Evolutionary conservation across 1,140 invertebrate genomes (phyloP).

Genomic region (Neoseiulus cucumeris): DNA sequence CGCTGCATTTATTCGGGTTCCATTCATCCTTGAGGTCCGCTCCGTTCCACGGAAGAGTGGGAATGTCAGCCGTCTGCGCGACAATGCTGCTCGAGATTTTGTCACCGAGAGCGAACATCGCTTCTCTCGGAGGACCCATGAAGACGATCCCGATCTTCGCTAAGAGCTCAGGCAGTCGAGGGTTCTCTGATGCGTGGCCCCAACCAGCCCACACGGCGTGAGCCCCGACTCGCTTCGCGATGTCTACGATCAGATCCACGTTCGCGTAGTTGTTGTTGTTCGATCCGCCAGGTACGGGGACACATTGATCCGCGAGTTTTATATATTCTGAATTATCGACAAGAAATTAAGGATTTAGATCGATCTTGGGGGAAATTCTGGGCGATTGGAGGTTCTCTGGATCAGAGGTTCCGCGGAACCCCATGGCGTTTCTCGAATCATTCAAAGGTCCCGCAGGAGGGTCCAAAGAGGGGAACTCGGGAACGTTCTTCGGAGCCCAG

Average conservation of each 20-base stretch:
- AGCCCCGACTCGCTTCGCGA: constrained; percentile 75
- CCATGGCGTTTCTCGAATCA: too few species aligned
- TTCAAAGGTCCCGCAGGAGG: too few species aligned
- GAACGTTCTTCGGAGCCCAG: too few species aligned
- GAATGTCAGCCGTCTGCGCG: constrained; percentile 92
- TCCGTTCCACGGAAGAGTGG: constrained; percentile 95
- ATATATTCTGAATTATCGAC: constrained; percentile 53
- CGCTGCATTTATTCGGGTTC: constrained; percentile 68
- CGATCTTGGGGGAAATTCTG: too few species aligned
- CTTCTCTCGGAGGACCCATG: constrained; percentile 75
- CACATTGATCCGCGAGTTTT: constrained; percentile 96
- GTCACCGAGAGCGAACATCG: constrained; percentile 98
- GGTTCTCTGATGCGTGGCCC: constrained; percentile 99
- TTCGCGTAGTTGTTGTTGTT: constrained; percentile 99
- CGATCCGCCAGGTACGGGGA: constrained; percentile 86
- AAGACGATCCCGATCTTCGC: constrained; percentile 56
- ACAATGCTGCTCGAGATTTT: constrained; percentile 99
- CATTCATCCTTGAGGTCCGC: constrained; percentile 59
- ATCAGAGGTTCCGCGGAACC: too few species aligned
- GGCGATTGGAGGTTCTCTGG: too few species aligned
- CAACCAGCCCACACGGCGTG: constrained; percentile 99
- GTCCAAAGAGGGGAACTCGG: too few species aligned
- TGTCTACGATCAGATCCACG: constrained; percentile 92
- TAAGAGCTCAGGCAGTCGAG: constrained; percentile 83
- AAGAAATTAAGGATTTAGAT: neutral